phyloP scores from a whole-genome alignment of 2,113 vertebrate species.

The Chlamydotis undulata region DNA sequence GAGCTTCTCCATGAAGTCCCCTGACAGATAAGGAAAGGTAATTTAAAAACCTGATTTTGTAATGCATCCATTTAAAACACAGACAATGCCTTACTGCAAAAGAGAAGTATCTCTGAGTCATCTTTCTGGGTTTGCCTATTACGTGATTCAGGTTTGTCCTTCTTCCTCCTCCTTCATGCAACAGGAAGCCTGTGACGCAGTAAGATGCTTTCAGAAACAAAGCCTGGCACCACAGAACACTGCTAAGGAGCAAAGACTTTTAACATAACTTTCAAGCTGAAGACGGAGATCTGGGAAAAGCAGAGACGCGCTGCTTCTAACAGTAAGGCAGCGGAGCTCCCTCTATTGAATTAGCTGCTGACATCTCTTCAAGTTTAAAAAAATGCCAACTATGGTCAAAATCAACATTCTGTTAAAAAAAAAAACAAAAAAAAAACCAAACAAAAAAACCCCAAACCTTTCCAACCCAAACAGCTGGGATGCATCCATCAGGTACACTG shows the following conservation, averaged over 20 bases:
- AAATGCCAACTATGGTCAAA: neutral
- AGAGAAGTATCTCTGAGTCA: neutral
- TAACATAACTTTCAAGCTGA: slow-evolving; percentile 10
- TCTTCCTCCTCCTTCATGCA: slow-evolving; percentile 18
- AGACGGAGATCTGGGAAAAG: slow-evolving; percentile 27
- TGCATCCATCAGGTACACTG: neutral
- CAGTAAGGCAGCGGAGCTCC: slow-evolving; percentile 59
- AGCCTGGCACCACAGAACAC: neutral
- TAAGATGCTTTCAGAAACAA: neutral
- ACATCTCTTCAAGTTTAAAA: slow-evolving; percentile 21
- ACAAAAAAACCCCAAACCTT: neutral
- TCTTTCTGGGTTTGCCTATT: neutral
- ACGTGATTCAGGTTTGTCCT: neutral
- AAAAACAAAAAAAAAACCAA: neutral
- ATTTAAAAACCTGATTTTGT: neutral
- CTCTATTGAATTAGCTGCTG: slow-evolving; percentile 70
- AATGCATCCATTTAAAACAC: neutral
- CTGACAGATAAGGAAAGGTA: neutral
- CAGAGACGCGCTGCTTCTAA: neutral
- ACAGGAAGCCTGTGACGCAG: neutral
- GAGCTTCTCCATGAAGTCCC: neutral
- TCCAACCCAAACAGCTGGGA: neutral
- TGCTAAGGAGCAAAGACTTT: neutral
- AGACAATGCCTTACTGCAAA: neutral
- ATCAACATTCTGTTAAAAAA: neutral